phyloP scores from a whole-genome alignment of 1,140 invertebrate species.

The Mylabris phalerata region DNA sequence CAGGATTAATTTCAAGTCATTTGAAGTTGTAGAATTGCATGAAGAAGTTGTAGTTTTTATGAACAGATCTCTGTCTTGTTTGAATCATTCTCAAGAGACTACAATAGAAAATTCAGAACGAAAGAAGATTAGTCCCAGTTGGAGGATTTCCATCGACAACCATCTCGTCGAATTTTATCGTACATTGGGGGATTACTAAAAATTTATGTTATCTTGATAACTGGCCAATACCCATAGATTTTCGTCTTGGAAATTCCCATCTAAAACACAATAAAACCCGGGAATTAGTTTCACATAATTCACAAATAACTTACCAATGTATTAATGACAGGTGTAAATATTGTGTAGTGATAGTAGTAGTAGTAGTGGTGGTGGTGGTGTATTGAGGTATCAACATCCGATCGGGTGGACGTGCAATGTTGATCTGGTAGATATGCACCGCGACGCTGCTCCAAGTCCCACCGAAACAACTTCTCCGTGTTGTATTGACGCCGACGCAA shows the following conservation, averaged over 20 bases:
- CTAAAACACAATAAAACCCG: neutral
- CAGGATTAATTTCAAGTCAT: neutral
- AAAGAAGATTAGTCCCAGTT: slow-evolving; percentile 9
- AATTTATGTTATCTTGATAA: slow-evolving; percentile 20
- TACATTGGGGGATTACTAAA: slow-evolving; percentile 3
- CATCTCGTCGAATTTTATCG: slow-evolving; percentile 24
- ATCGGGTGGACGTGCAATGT: slow-evolving; percentile 20
- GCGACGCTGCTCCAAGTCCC: slow-evolving; percentile 18
- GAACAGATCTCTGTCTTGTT: no score
- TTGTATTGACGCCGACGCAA: slow-evolving; percentile 36
- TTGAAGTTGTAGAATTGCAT: no score
- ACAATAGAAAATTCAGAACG: neutral
- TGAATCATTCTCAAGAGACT: no score
- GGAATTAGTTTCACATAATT: neutral
- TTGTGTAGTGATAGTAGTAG: neutral
- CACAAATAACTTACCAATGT: neutral
- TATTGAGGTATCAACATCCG: slow-evolving; percentile 15
- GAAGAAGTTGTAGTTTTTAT: no score
- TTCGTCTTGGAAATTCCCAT: slow-evolving; percentile 23
- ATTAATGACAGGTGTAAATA: neutral
- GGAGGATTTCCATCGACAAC: slow-evolving; percentile 10
- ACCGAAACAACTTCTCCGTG: slow-evolving; percentile 12
- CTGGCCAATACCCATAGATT: slow-evolving; percentile 33
- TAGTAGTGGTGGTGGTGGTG: neutral
- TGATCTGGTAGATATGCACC: slow-evolving; percentile 25